These are phyloP conservation scores for Lethocerus indicus DNA, from an alignment of 1,140 invertebrate species.

Conservation along the genomic window DNA sequence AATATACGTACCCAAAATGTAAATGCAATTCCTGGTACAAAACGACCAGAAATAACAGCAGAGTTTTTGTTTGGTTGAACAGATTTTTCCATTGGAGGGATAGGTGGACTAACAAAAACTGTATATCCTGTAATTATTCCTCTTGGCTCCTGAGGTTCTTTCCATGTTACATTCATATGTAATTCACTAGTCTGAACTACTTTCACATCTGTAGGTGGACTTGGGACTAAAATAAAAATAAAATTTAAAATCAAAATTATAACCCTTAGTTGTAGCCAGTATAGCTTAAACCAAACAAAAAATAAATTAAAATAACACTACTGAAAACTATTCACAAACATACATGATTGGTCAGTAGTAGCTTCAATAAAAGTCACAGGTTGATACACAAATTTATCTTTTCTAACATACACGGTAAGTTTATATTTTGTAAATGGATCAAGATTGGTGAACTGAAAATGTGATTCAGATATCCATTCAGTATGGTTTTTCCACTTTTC, in stretches of 20 bases:
- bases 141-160: slow-evolving; percentile 37
- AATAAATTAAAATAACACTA: slow-evolving; percentile 1
- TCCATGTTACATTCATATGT: slow-evolving; percentile 46
- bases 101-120: slow-evolving; percentile 38
- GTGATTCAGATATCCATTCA: slow-evolving; percentile 31
- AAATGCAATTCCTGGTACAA: slow-evolving; percentile 41
- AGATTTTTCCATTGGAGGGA: slow-evolving; percentile 26
- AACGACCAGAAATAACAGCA: slow-evolving; percentile 33
- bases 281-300: not conserved
- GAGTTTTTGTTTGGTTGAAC: slow-evolving; percentile 23
- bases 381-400: slow-evolving; percentile 28
- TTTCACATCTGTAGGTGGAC: slow-evolving; percentile 40
- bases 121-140: slow-evolving; percentile 45
- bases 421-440: slow-evolving; percentile 56
- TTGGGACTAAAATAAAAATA: slow-evolving; percentile 31
- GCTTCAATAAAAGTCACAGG: slow-evolving; percentile 39
- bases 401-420: slow-evolving; percentile 51
- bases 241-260: not conserved
- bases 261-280: not conserved
- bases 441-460: slow-evolving; percentile 41
- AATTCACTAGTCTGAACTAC: slow-evolving; percentile 42
- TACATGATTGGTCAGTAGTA: slow-evolving; percentile 44
- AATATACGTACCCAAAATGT: slow-evolving; percentile 47
- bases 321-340: slow-evolving; percentile 14
- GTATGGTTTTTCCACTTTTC: slow-evolving; percentile 34